Evolutionary conservation across 2,888 invertebrate species (phyloP).

Genomic region (Acanthosoma haemorrhoidale): DNA sequence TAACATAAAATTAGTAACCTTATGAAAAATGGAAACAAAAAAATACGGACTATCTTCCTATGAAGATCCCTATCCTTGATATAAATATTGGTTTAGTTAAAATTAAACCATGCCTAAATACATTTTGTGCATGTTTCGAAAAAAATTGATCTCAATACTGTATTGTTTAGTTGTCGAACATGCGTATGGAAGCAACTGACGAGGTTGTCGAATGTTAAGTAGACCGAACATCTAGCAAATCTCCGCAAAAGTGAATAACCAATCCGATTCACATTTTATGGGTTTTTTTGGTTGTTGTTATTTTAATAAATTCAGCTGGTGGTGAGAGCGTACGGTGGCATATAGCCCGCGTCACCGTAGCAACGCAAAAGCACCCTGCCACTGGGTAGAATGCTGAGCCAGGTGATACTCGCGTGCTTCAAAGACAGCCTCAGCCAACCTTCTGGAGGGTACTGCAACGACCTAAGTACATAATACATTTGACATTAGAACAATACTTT

Average conservation of each 20-base stretch:
- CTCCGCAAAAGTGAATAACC: neutral
- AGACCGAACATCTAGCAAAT: neutral
- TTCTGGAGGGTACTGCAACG: conserved; percentile 93
- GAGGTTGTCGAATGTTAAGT: too few relatives aligned
- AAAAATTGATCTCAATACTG: too few relatives aligned
- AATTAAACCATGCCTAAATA: too few relatives aligned
- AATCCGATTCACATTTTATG: neutral
- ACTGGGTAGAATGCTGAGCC: conserved; percentile 77
- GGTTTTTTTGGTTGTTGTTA: too few relatives aligned
- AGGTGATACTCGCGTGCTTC: conserved; percentile 89
- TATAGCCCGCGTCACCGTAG: conserved; percentile 85
- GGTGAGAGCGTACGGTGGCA: conserved; percentile 69
- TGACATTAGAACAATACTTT: conserved; percentile 30
- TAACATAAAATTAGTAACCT: too few relatives aligned
- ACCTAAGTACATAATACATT: conserved; percentile 55
- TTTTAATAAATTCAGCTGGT: conserved; percentile 17
- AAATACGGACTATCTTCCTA: too few relatives aligned
- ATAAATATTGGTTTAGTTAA: too few relatives aligned
- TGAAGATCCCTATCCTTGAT: too few relatives aligned
- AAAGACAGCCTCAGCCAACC: conserved; percentile 91
- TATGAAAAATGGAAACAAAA: too few relatives aligned
- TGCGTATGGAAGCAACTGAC: too few relatives aligned
- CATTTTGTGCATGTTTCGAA: too few relatives aligned
- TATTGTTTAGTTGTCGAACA: too few relatives aligned
- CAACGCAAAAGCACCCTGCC: conserved; percentile 77